Percentiles rank a stretch among this genome's conserved stretches.
Conservation (phyloP, 2,888 invertebrate species). For the Caenorhabditis virilis region DNA sequence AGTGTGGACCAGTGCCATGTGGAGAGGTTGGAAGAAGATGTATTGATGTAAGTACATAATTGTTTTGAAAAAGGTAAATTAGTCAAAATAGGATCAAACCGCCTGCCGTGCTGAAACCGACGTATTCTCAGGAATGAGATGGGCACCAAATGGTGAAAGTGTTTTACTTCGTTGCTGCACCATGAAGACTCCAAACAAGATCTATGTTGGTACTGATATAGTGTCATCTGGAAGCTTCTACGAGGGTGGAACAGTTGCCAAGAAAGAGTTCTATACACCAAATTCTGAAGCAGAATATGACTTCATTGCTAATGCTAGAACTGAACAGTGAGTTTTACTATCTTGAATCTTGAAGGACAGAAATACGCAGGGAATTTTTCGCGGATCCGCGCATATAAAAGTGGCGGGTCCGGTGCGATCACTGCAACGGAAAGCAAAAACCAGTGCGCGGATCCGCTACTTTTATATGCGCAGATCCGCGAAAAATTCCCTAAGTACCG, state of each 20-base stretch:
- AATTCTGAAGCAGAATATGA: slow-evolving; percentile 62
- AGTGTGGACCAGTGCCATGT: slow-evolving; percentile 68
- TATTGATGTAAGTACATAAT: slow-evolving; percentile 21
- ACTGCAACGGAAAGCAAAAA: no score
- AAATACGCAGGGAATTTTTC: no score
- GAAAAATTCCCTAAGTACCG: no score
- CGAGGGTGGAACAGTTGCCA: slow-evolving; percentile 61
- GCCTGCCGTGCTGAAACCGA: slow-evolving; percentile 52
- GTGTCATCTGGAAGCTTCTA: slow-evolving; percentile 63
- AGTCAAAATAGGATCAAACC: slow-evolving; percentile 36
- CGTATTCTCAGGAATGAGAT: slow-evolving; percentile 65
- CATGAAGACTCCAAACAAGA: slow-evolving; percentile 52
- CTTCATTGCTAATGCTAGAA: slow-evolving; percentile 63
- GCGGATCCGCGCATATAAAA: no score
- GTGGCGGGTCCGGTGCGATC: no score
- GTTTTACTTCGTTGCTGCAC: slow-evolving; percentile 64
- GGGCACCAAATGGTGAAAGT: slow-evolving; percentile 66
- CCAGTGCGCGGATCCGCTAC: no score
- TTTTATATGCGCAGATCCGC: no score
- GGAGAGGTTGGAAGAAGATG: slow-evolving; percentile 55
- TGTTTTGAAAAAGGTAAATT: background rate
- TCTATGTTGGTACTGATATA: slow-evolving; percentile 66
- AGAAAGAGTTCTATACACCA: slow-evolving; percentile 58
- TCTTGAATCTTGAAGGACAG: no score
- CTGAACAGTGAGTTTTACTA: slow-evolving; percentile 58